Conservation (phyloP, 2,113 vertebrate species). For the Loxodonta africana region DNA sequence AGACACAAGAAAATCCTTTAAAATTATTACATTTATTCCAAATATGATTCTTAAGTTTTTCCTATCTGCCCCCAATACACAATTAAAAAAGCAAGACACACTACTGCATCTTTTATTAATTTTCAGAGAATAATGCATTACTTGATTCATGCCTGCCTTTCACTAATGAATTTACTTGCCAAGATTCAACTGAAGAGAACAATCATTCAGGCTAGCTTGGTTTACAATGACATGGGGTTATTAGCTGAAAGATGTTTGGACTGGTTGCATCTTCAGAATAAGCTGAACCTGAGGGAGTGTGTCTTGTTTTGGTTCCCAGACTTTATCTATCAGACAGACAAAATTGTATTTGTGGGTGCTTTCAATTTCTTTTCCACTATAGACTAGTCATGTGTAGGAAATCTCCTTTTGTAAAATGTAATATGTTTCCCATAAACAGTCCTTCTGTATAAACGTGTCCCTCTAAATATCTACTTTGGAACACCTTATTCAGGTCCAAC, state of each 20-base stretch:
- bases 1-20: not conserved
- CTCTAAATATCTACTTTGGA: not conserved
- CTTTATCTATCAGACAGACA: not conserved
- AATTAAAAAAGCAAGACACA: not conserved
- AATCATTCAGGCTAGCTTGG: not conserved
- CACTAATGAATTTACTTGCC: slow-evolving; percentile 4
- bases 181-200: not conserved
- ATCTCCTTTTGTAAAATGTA: not conserved
- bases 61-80: not conserved
- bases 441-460: not conserved
- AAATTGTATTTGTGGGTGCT: not conserved
- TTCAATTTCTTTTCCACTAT: not conserved
- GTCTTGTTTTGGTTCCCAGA: not conserved
- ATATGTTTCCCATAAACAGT: not conserved
- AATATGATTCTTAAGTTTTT: not conserved
- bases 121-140: not conserved
- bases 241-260: not conserved
- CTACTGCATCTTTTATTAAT: not conserved
- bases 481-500: not conserved
- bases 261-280: not conserved
- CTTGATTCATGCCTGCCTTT: not conserved
- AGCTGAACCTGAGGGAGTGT: not conserved
- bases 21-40: not conserved
- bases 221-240: not conserved
- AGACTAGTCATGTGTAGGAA: not conserved